Evolutionary conservation across 1,140 invertebrate genomes (phyloP).

Genomic region (Papilio glaucus): DNA sequence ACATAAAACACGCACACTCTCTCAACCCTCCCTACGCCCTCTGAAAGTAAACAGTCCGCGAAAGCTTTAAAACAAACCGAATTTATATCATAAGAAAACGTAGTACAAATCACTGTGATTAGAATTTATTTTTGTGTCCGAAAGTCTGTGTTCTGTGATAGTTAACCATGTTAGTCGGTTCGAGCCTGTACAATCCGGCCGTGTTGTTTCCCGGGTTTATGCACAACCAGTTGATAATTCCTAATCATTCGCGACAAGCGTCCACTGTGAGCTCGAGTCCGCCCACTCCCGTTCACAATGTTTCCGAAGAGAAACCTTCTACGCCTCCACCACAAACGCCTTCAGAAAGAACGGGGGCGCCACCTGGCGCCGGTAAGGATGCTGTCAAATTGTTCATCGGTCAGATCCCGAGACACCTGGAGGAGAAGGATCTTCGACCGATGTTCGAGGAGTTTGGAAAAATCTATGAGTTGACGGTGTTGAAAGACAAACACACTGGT

Average conservation of each 20-base stretch:
- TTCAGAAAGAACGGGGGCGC: slow-evolving; percentile 73
- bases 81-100: slow-evolving; percentile 76
- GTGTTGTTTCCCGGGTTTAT: slow-evolving; percentile 66
- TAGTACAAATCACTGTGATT: slow-evolving; percentile 80
- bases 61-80: slow-evolving; percentile 80
- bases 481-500: slow-evolving; percentile 96
- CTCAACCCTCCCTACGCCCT: slow-evolving; percentile 55
- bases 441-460: slow-evolving; percentile 97
- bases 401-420: slow-evolving; percentile 95
- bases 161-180: slow-evolving; percentile 63
- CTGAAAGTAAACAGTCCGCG: slow-evolving; percentile 71
- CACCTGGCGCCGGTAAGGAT: slow-evolving; percentile 80
- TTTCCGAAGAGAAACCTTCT: slow-evolving; percentile 44
- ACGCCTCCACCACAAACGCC: slow-evolving; percentile 56
- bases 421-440: slow-evolving; percentile 94
- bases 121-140: slow-evolving; percentile 48
- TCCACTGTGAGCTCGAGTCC: slow-evolving; percentile 56
- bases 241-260: slow-evolving; percentile 42
- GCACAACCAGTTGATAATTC: slow-evolving; percentile 52
- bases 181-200: slow-evolving; percentile 67
- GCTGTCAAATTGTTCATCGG: slow-evolving; percentile 95
- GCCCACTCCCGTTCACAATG: slow-evolving; percentile 67
- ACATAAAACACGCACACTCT: slow-evolving; percentile 65
- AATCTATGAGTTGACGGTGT: slow-evolving; percentile 96
- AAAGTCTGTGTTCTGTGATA: slow-evolving; percentile 48